phyloP scores from a whole-genome alignment of 2,888 invertebrate genomes.

The Pollenia angustigena region DNA sequence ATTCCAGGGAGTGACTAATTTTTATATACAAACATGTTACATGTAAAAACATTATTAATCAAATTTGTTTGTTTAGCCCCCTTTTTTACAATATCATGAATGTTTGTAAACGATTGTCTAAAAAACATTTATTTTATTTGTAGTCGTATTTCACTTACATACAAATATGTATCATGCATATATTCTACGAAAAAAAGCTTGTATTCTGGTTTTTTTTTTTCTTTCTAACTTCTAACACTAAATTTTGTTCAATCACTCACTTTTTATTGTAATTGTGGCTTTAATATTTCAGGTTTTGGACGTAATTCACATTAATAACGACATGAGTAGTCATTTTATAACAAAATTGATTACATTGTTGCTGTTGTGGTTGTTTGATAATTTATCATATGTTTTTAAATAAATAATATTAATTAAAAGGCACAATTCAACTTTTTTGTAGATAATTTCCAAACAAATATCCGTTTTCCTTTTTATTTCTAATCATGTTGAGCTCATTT shows the following conservation, averaged over 20 bases:
- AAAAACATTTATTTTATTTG: neutral
- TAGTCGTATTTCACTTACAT: neutral
- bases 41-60: no score
- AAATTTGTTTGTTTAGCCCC: neutral
- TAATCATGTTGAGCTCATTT: no score
- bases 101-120: neutral
- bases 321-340: conserved; percentile 27
- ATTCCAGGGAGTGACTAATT: neutral
- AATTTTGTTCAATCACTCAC: neutral
- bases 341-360: neutral
- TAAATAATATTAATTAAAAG: conserved; percentile 39
- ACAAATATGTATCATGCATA: no score
- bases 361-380: neutral
- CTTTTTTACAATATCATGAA: neutral
- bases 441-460: neutral
- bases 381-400: conserved; percentile 38
- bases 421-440: neutral
- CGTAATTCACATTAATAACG: conserved; percentile 25
- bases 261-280: neutral
- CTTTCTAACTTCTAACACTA: neutral
- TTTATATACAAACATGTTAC: no score
- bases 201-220: no score
- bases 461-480: neutral
- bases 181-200: no score
- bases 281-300: neutral